Evolutionary conservation across 2,113 vertebrate species (phyloP).

Genomic region (Thinocorus orbignyianus): DNA sequence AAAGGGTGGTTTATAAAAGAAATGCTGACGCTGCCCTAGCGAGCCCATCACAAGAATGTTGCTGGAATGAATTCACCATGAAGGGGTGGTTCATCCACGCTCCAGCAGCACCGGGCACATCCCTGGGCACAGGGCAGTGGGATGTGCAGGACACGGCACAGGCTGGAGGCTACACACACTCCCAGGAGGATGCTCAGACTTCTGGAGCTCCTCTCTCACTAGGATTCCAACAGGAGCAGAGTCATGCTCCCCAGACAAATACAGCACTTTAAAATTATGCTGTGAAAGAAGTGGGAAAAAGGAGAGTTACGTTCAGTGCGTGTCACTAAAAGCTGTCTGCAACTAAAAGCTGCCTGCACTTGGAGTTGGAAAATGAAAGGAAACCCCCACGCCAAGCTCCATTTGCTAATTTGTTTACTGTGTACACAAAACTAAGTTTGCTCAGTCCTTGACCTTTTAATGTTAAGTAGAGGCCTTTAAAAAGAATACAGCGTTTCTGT

Average conservation of each 20-base stretch:
- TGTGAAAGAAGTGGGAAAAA: background rate
- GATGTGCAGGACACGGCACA: background rate
- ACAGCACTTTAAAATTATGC: background rate
- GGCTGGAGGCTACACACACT: background rate
- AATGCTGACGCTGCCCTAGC: conserved; percentile 19
- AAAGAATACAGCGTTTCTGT: background rate
- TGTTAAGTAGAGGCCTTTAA: background rate
- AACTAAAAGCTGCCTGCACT: background rate
- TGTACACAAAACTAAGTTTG: conserved; percentile 39
- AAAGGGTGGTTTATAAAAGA: conserved; percentile 19
- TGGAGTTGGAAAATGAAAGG: background rate
- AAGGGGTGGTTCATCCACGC: background rate
- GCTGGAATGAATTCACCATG: background rate
- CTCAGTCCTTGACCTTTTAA: conserved; percentile 38
- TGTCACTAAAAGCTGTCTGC: background rate
- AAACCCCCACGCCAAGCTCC: conserved; percentile 28
- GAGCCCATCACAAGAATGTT: background rate
- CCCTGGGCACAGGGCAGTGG: accelerated
- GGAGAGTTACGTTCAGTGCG: accelerated
- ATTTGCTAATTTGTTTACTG: conserved; percentile 36
- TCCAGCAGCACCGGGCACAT: background rate
- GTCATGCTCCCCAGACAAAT: background rate
- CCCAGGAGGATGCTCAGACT: background rate
- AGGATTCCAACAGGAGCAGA: background rate
- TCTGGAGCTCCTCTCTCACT: background rate